Base-by-base conservation (phyloP, 2,113 vertebrate genomes). In the Lycocorax pyrrhopterus region DNA sequence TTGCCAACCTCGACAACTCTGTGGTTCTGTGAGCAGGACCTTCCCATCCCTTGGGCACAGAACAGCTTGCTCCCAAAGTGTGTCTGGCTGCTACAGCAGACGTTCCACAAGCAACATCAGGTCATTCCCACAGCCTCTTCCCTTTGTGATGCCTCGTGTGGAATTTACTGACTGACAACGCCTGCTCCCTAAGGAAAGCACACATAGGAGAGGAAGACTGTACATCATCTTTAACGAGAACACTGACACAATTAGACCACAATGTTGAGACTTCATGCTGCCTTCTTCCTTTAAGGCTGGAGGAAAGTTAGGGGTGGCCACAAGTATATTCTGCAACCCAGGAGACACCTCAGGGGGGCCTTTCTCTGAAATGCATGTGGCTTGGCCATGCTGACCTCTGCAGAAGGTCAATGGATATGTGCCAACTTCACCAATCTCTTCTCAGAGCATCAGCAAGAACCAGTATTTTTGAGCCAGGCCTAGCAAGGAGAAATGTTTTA, bases 101-200 rank as follows among this genome's bases (percentile, higher is more conserved):
- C 53, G 47, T 69, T 51, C 32, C 82, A 68, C 72, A 29, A 53
- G 75, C 59, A 90, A 49, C 18, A 25, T 5, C 41, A 68, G 72
- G 79, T 47, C 91, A 85, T 83, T 89, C 85, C 90, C 90, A 78
- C 77, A 87, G 13, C 82, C 78, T 90, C 69, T 86, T 37, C 59
- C 41, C 62, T 59, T 44, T 29, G 35, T n/a, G 67, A 13, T 13
- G 16, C 14, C 63, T 53, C 43, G 3, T 5, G 1, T 59, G 68
- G 78, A 59, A 78, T 89, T 66, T 9, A 51, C 20, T 66, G 20
- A 47, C 0, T 43, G 69, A 68, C 37, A 78, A 32, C 1, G 3
- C 12, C 35, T 3, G 16, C 19, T 87, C 74, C 69, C 81, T 25
- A 25, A 35, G 37, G n/a, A 68, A 87, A 74, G 30, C 32, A 59